A percentile compares a stretch with the other conserved stretches of the same genome.
Evolutionary conservation across 2,888 invertebrate genomes (phyloP).

Genomic region (Eledona agricola): DNA sequence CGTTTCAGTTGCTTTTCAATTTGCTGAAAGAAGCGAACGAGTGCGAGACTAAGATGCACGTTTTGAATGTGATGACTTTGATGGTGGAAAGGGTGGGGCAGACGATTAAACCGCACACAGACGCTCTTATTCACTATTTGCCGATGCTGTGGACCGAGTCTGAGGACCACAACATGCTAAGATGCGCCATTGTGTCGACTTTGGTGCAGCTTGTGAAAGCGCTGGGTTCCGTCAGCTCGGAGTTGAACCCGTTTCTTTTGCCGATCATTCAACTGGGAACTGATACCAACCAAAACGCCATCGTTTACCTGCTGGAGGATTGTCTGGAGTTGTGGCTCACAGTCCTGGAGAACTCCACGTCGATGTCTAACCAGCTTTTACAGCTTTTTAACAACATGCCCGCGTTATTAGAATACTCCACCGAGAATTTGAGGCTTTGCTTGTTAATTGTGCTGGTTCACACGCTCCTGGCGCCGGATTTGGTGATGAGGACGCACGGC

Average conservation of each 20-base stretch:
- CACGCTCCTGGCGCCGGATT: slow-evolving; percentile 79
- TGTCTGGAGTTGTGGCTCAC: slow-evolving; percentile 91
- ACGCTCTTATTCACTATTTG: slow-evolving; percentile 80
- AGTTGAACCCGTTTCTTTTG: slow-evolving; percentile 71
- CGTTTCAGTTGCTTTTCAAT: slow-evolving; percentile 81
- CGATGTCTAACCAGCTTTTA: slow-evolving; percentile 72
- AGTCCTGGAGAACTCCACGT: slow-evolving; percentile 79
- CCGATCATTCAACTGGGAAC: slow-evolving; percentile 79
- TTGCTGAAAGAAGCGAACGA: slow-evolving; percentile 87
- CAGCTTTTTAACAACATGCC: slow-evolving; percentile 79
- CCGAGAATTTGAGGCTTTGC: slow-evolving; percentile 82
- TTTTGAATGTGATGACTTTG: slow-evolving; percentile 87
- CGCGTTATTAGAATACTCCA: slow-evolving; percentile 77
- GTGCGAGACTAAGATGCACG: slow-evolving; percentile 96
- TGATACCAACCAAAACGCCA: slow-evolving; percentile 78
- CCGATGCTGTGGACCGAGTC: slow-evolving; percentile 91
- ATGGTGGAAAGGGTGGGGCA: slow-evolving; percentile 87
- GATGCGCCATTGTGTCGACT: slow-evolving; percentile 89
- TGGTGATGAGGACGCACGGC: slow-evolving; percentile 78
- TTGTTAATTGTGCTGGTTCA: slow-evolving; percentile 86
- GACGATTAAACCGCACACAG: slow-evolving; percentile 75
- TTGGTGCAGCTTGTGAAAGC: slow-evolving; percentile 86
- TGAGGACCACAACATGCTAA: slow-evolving; percentile 86
- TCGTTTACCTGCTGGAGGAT: slow-evolving; percentile 92
- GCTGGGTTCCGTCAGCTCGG: slow-evolving; percentile 65